Conservation (phyloP, 64 coral and sea anemone species). For the Porites lutea region DNA sequence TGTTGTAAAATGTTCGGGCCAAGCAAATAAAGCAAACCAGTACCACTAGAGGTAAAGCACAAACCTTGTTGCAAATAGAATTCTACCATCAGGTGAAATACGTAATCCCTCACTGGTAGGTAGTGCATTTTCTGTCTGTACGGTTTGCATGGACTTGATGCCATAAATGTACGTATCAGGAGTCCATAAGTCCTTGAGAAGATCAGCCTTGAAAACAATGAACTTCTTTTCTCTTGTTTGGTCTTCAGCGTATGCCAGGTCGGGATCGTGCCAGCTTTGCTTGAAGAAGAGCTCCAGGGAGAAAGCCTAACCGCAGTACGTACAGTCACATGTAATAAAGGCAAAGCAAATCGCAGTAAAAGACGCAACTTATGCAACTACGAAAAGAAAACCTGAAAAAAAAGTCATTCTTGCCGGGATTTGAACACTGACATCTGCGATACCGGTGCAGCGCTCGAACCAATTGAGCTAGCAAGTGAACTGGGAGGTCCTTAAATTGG, state of each 20-base stretch:
- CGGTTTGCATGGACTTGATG: slow-evolving; percentile 61
- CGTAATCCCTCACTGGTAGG: slow-evolving; percentile 81
- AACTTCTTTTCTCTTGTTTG: slow-evolving; percentile 57
- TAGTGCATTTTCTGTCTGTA: slow-evolving; percentile 38
- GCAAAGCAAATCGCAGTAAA: no score
- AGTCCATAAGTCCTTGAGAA: slow-evolving; percentile 72
- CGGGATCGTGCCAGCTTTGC: slow-evolving; percentile 80
- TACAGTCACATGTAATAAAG: no score
- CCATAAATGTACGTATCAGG: slow-evolving; percentile 87
- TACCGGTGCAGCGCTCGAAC: no score
- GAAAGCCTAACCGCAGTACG: slow-evolving; percentile 49
- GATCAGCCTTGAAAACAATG: slow-evolving; percentile 60
- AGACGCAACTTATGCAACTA: no score
- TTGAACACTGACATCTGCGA: no score
- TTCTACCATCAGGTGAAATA: slow-evolving; percentile 73
- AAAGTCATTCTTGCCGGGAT: no score
- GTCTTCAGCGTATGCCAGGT: slow-evolving; percentile 15
- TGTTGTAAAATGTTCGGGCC: no score
- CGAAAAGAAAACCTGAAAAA: no score
- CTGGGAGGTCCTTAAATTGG: no score
- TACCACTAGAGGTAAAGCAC: not conserved
- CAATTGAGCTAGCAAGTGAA: no score
- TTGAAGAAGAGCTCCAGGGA: slow-evolving; percentile 87
- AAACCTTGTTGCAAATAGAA: slow-evolving; percentile 74
- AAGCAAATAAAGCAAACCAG: no score